Evolutionary conservation across 2,113 vertebrate species (phyloP), one percentile per base, ranked within the genome.

Genomic region (Microcebus jonahi): DNA sequence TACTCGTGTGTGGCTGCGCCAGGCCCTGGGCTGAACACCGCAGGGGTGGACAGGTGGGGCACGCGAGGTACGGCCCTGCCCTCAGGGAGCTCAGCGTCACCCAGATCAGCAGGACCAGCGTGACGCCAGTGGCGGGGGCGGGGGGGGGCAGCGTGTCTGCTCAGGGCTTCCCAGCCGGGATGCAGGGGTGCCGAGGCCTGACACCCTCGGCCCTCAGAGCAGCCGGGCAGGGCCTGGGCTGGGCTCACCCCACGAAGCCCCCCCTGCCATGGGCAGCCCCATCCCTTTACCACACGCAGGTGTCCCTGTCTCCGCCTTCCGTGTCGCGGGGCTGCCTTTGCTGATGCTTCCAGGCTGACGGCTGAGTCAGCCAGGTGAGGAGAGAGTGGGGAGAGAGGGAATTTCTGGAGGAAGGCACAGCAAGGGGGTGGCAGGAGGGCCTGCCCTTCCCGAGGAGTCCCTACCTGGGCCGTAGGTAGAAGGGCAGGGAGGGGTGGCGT

Each of bases 81-180:
- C 29, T 59, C 27, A 27, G 2, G 55, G 45, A 65, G 29, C 45
- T 6, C 27, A 9, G 39, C 2, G 42, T 77, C 70, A 1, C 5
- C 2, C 0, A 2, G 21, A 14, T 57, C 1, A 3, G 59, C 21
- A 8, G 1, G 31, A 20, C 18, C 9, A 6, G 8, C 0, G 1
- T 63, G 39, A 6, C 0, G 13, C 7, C 0, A 42, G 76, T 9
- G 57, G 11, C 29, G 6, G 34, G 39, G 2, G 3, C 27, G 6
- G 4, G 71, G 2, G 21, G 2, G 15, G 9, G 11, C 21, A 61
- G 5, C 15, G 0, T n/a, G 45, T 31, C 5, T 5, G 12, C 73
- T 6, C 39, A 45, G 42, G 21, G 31, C 73, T 21, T 21, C 36
- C 39, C 1, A 0, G 25, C 20, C 10, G 21, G 90, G 70, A 5